Conservation (phyloP, 2,888 invertebrate species). For the Pseudeuparius sepicola region DNA sequence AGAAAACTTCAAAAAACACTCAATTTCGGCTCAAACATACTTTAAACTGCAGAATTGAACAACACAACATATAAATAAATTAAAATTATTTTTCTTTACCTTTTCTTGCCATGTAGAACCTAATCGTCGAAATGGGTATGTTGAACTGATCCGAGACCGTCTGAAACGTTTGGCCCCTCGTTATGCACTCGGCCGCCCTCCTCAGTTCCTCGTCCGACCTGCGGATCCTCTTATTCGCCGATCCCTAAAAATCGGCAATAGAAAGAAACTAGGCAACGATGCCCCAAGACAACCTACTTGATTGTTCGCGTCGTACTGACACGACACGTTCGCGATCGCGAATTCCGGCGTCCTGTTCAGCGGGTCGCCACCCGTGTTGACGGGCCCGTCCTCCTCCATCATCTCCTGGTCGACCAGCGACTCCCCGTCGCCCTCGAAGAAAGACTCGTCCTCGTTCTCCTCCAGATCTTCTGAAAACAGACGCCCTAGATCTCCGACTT, state of each 20-base stretch:
- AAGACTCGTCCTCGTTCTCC: slow-evolving; percentile 35
- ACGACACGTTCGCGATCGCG: slow-evolving; percentile 55
- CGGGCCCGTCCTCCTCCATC: slow-evolving; percentile 35
- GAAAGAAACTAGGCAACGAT: too few species aligned
- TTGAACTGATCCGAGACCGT: slow-evolving; percentile 79
- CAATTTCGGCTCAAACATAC: too few species aligned
- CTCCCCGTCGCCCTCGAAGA: slow-evolving; percentile 36
- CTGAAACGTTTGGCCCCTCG: slow-evolving; percentile 80
- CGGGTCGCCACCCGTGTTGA: slow-evolving; percentile 26
- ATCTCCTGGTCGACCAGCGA: slow-evolving; percentile 38
- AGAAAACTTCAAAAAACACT: too few species aligned
- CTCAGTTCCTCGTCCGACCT: slow-evolving; percentile 67
- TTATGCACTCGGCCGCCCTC: slow-evolving; percentile 77
- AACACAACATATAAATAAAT: too few species aligned
- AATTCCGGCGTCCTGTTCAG: slow-evolving; percentile 30
- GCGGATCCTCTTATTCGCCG: slow-evolving; percentile 46
- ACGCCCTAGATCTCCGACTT: neutral
- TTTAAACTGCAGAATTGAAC: too few species aligned
- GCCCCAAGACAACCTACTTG: too few species aligned
- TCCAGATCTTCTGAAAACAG: slow-evolving; percentile 28
- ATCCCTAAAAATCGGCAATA: slow-evolving; percentile 20
- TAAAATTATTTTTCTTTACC: too few species aligned
- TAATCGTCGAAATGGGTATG: slow-evolving; percentile 78
- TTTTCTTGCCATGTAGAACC: slow-evolving; percentile 81
- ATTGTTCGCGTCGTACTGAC: slow-evolving; percentile 51